Conservation (phyloP, 2,113 vertebrate species). For the Heteronetta atricapilla region DNA sequence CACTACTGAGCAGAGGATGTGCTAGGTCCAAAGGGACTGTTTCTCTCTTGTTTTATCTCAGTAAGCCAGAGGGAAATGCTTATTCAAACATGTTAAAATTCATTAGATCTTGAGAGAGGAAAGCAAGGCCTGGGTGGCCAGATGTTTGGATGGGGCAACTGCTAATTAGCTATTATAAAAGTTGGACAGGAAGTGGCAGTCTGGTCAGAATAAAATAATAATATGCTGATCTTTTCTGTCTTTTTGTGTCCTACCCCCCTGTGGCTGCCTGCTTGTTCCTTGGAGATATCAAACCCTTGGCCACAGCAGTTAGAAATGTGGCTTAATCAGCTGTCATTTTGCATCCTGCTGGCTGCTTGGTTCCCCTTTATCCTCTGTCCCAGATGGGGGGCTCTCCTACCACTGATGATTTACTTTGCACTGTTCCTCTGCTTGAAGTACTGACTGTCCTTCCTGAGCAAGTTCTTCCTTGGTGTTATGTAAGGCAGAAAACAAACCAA, state of each 20-base stretch:
- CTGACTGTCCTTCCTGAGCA: background rate
- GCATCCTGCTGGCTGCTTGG: constrained; percentile 31
- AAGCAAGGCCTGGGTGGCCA: background rate
- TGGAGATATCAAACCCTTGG: constrained; percentile 27
- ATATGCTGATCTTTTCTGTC: background rate
- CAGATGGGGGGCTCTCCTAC: background rate
- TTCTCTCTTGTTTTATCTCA: constrained; percentile 22
- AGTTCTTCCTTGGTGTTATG: background rate
- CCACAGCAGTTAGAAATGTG: background rate
- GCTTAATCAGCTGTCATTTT: constrained; percentile 48
- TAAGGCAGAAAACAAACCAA: background rate
- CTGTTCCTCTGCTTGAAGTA: background rate
- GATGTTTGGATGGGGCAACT: background rate
- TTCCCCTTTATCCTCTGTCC: constrained; percentile 22
- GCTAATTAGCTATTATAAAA: background rate
- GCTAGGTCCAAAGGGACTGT: background rate
- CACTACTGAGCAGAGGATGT: background rate
- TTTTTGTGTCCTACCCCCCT: background rate
- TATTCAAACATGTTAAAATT: constrained; percentile 20
- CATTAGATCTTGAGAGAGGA: background rate
- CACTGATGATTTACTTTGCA: background rate
- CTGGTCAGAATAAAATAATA: constrained; percentile 26
- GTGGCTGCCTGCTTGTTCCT: background rate
- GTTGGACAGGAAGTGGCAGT: background rate
- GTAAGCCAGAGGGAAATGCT: constrained; percentile 4